Evolutionary conservation across 1,140 invertebrate species (phyloP).

Genomic region (Wasmannia auropunctata): DNA sequence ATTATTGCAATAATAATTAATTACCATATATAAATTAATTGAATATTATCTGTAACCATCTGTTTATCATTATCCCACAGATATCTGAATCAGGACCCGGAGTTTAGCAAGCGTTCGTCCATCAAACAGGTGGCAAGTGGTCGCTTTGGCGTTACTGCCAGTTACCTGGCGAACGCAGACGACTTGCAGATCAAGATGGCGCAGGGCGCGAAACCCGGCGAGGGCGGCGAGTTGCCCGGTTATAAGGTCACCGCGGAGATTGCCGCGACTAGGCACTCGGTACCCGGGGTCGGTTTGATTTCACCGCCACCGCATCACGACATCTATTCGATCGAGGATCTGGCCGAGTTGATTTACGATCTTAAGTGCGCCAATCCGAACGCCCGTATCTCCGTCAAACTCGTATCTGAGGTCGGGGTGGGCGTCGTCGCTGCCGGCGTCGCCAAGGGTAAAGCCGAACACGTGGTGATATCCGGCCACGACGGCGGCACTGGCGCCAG

Average conservation of each 20-base stretch:
- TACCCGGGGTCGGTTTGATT: constrained; percentile 98
- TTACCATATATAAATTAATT: background rate
- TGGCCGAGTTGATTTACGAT: constrained; percentile 99
- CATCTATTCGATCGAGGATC: constrained; percentile 99
- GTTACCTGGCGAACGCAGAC: constrained; percentile 98
- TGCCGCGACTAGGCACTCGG: constrained; percentile 97
- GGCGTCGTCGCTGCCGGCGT: constrained; percentile 99
- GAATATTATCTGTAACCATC: background rate
- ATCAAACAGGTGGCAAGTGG: constrained; percentile 98
- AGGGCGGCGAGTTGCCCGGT: constrained; percentile 97
- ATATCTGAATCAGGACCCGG: constrained; percentile 90
- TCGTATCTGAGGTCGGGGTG: constrained; percentile 99
- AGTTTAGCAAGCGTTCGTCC: constrained; percentile 91
- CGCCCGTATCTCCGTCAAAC: constrained; percentile 98
- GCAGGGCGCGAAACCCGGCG: constrained; percentile 98
- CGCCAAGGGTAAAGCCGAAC: constrained; percentile 99
- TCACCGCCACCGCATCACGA: constrained; percentile 99
- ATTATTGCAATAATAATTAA: background rate
- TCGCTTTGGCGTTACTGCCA: constrained; percentile 98
- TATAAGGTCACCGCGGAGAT: constrained; percentile 97
- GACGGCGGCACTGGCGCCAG: constrained; percentile 99
- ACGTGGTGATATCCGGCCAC: constrained; percentile 99
- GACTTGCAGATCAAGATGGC: constrained; percentile 99
- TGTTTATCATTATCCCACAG: constrained; percentile 52
- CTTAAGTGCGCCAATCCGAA: constrained; percentile 98